These are phyloP conservation scores for Cylloceria caligata DNA, from an alignment of 2,888 invertebrate species.

Conservation along the genomic window DNA sequence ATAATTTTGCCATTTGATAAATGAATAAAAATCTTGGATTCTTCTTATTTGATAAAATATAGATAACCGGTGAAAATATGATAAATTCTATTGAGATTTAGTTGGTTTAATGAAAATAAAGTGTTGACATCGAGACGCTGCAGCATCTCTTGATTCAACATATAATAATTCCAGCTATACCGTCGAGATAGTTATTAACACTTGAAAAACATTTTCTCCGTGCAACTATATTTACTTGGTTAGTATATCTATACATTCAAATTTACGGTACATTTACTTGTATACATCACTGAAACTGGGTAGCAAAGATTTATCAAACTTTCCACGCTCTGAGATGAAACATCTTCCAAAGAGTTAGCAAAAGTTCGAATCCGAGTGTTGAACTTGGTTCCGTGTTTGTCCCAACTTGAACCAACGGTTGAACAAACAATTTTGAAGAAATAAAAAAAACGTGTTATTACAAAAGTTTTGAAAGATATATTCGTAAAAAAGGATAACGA, in stretches of 20 bases:
- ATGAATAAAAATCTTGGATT: neutral
- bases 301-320: slow-evolving; percentile 9
- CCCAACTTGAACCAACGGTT: neutral
- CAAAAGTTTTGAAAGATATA: neutral
- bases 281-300: neutral
- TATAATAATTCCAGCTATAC: neutral
- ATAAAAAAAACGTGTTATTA: neutral
- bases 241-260: neutral
- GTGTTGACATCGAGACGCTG: neutral
- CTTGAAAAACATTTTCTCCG: neutral
- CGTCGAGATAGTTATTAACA: neutral
- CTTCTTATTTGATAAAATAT: too few relatives aligned
- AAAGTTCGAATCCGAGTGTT: neutral
- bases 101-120: neutral
- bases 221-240: neutral
- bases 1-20: neutral
- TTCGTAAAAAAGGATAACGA: neutral
- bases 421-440: slow-evolving; percentile 17
- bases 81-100: too few relatives aligned
- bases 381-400: neutral
- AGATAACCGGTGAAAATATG: too few relatives aligned
- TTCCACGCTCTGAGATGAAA: neutral
- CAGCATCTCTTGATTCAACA: neutral
- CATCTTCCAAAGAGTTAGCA: neutral
- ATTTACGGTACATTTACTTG: neutral